These are phyloP conservation scores for Drosophila neoperkinsi DNA, from an alignment of 2,888 invertebrate genomes.

Conservation along the genomic window DNA sequence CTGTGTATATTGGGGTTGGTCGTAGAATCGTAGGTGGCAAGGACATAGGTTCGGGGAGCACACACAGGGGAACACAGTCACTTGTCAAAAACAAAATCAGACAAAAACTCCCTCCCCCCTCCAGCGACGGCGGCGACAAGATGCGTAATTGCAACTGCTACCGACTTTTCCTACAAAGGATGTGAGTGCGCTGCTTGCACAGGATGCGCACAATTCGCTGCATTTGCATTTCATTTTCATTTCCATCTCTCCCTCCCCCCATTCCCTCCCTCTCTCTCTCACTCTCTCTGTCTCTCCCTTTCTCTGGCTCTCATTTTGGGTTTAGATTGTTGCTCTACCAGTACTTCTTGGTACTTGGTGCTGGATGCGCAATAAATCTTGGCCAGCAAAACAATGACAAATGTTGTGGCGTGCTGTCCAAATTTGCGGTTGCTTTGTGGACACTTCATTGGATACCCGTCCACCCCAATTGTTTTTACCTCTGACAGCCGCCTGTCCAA, in stretches of 20 bases:
- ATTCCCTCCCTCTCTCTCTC: background rate
- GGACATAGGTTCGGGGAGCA: background rate
- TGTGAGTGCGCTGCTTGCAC: constrained; percentile 46
- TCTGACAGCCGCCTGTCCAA: constrained; percentile 57
- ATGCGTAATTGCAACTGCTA: constrained; percentile 78
- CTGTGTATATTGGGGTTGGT: constrained; percentile 10
- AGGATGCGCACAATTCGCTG: constrained; percentile 71
- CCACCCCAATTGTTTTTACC: constrained; percentile 37
- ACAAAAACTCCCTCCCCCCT: constrained; percentile 59
- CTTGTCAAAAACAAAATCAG: constrained; percentile 83
- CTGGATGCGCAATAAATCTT: constrained; percentile 67
- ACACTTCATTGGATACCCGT: constrained; percentile 73
- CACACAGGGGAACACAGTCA: constrained; percentile 54
- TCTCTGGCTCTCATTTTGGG: background rate
- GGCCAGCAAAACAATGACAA: constrained; percentile 78
- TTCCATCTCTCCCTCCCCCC: background rate
- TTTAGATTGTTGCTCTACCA: background rate
- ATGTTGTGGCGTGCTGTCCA: constrained; percentile 59
- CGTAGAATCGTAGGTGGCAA: background rate
- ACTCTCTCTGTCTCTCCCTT: background rate
- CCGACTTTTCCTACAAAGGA: constrained; percentile 42
- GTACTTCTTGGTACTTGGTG: background rate
- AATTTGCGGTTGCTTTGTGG: constrained; percentile 65
- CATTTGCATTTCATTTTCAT: constrained; percentile 49
- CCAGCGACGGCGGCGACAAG: constrained; percentile 65